Evolutionary conservation across 2,113 vertebrate genomes (phyloP).

Genomic region (Alethe diademata): DNA sequence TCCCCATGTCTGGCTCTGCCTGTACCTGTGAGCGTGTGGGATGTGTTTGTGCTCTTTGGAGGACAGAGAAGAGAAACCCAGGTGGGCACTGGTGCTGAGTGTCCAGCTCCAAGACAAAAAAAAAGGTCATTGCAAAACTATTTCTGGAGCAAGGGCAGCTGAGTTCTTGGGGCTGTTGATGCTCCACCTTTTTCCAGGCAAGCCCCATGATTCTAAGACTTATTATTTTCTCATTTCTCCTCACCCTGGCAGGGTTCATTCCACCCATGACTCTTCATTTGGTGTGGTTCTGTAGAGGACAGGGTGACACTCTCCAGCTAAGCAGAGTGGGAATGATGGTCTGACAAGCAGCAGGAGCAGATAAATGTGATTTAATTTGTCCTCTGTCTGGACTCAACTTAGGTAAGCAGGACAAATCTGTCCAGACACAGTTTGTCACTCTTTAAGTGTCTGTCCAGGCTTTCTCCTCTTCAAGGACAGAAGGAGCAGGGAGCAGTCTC

Average conservation of each 20-base stretch:
- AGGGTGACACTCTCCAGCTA: neutral
- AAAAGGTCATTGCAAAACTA: neutral
- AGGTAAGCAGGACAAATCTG: neutral
- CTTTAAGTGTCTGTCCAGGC: neutral
- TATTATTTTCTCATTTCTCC: neutral
- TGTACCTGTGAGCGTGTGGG: neutral
- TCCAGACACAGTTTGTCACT: neutral
- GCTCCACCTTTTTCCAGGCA: neutral
- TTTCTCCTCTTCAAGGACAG: neutral
- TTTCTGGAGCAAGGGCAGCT: neutral
- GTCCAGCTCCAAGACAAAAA: neutral
- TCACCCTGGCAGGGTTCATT: neutral
- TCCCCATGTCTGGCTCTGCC: neutral
- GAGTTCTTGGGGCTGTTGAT: neutral
- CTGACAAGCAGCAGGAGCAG: neutral
- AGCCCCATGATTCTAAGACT: neutral
- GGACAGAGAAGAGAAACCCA: neutral
- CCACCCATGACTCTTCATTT: neutral
- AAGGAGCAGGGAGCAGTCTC: neutral
- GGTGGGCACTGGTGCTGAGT: neutral
- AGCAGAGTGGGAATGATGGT: neutral
- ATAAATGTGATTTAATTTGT: constrained; percentile 10
- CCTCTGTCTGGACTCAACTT: neutral
- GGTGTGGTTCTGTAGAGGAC: neutral
- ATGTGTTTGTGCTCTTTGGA: neutral